Conservation (phyloP, 2,113 vertebrate species). For the Corvus moneduloides region DNA sequence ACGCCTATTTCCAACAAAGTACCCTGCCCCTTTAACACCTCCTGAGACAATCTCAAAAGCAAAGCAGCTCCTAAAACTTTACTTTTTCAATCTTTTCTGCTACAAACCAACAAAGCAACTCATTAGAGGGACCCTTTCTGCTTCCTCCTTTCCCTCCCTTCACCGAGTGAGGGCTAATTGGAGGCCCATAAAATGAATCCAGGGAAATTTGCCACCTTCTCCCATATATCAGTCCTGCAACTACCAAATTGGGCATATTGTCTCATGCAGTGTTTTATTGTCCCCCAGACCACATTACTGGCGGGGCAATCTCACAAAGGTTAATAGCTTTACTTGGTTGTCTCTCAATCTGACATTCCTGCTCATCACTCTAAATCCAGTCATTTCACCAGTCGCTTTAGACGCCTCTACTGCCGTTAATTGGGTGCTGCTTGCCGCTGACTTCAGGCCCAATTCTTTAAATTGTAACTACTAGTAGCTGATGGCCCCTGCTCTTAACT, state of each 20-base stretch:
- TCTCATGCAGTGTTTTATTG: conserved; percentile 1
- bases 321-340: background rate
- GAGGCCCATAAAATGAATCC: background rate
- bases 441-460: background rate
- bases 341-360: background rate
- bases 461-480: background rate
- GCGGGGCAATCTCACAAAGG: background rate
- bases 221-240: background rate
- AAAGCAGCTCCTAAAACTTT: background rate
- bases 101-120: background rate
- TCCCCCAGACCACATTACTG: background rate
- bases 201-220: background rate
- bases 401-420: background rate
- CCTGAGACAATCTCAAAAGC: background rate
- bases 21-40: background rate
- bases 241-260: background rate
- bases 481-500: background rate
- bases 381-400: background rate
- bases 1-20: fast-evolving
- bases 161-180: background rate
- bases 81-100: background rate
- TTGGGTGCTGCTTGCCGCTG: background rate
- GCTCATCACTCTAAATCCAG: conserved; percentile 12
- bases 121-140: background rate
- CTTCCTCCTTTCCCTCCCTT: background rate